phyloP scores from a whole-genome alignment of 2,797 vertebrate genomes.

The Limosa lapponica region DNA sequence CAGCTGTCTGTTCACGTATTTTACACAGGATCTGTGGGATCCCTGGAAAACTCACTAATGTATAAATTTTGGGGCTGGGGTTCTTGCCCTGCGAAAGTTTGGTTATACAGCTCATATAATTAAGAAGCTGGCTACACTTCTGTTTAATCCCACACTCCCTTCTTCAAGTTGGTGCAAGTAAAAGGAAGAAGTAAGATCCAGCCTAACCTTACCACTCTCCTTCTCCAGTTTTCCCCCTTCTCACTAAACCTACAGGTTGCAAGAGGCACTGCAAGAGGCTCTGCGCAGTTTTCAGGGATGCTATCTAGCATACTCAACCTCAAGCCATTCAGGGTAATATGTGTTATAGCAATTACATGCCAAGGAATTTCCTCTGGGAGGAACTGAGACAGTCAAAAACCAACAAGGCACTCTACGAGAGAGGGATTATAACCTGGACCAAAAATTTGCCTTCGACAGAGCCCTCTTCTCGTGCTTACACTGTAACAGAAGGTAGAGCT shows the following conservation, averaged over 20 bases:
- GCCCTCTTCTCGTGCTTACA: neutral
- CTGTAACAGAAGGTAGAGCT: neutral
- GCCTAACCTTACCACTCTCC: rapidly evolving
- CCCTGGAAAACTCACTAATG: neutral
- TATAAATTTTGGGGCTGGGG: neutral
- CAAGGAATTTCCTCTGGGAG: neutral
- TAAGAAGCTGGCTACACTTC: neutral
- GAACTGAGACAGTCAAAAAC: neutral
- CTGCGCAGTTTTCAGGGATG: neutral
- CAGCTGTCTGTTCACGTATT: neutral
- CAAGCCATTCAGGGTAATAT: neutral
- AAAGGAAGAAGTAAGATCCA: neutral
- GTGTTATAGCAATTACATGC: neutral
- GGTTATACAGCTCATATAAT: neutral
- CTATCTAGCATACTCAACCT: neutral
- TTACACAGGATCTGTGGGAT: neutral
- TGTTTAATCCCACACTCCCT: rapidly evolving
- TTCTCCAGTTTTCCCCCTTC: neutral
- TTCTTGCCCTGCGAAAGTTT: neutral
- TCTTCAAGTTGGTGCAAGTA: neutral
- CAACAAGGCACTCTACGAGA: neutral
- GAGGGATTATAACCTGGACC: neutral
- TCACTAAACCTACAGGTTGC: neutral
- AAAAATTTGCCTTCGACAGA: neutral
- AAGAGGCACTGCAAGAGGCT: rapidly evolving